Conservation (phyloP, 2,797 vertebrate species). For the Paguma larvata region DNA sequence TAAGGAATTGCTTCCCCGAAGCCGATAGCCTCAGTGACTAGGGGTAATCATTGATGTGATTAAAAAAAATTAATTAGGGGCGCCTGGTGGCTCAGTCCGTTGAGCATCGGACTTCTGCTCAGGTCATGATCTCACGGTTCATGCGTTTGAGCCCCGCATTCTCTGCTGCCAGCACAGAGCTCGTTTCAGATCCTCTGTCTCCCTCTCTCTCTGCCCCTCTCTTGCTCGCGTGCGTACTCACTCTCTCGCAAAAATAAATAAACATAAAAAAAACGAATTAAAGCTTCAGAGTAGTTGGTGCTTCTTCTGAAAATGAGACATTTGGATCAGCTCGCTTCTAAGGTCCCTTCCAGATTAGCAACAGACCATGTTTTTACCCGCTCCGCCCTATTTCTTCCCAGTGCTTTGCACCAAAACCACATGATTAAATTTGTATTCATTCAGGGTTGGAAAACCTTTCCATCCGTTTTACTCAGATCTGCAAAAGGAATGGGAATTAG, state of each 20-base stretch:
- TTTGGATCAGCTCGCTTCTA: not conserved
- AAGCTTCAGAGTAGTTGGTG: not conserved
- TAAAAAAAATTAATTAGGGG: not conserved
- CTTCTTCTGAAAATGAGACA: conserved; percentile 13
- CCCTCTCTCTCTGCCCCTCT: too few species aligned
- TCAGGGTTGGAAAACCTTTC: not conserved
- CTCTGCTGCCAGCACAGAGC: too few species aligned
- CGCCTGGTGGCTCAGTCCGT: too few species aligned
- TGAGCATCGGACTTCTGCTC: too few species aligned
- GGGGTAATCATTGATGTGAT: not conserved
- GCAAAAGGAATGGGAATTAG: not conserved
- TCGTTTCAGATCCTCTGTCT: too few species aligned
- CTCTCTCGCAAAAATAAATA: too few species aligned
- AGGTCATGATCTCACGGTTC: too few species aligned
- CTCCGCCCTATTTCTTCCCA: not conserved
- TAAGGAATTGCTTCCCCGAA: not conserved
- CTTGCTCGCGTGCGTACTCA: too few species aligned
- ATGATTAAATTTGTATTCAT: not conserved
- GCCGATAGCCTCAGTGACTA: not conserved
- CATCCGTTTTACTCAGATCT: not conserved
- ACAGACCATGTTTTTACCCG: not conserved
- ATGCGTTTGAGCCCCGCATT: too few species aligned
- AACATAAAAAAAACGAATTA: not conserved
- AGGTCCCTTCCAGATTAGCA: not conserved
- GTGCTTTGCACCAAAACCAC: not conserved